These are phyloP conservation scores for Poecilia picta DNA, from an alignment of 2,797 vertebrate species.

Conservation along the genomic window DNA sequence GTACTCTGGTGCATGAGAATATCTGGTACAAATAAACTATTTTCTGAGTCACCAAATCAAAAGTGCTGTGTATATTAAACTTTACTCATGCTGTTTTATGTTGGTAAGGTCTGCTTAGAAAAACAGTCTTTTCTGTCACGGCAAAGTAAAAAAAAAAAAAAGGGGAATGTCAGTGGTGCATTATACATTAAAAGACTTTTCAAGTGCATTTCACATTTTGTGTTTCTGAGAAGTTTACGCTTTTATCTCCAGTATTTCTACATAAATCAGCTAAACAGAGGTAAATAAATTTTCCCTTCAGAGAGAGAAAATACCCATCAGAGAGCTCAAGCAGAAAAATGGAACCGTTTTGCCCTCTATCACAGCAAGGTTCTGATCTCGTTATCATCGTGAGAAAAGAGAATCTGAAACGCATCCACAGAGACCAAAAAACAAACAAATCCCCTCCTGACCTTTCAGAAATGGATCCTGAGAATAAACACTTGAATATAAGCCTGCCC, in stretches of 20 bases:
- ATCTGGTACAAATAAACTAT: neutral
- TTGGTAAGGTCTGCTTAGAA: constrained; percentile 17
- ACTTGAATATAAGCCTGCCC: constrained; percentile 69
- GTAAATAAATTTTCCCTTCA: constrained; percentile 40
- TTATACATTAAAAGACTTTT: constrained; percentile 60
- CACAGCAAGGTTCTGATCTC: constrained; percentile 51
- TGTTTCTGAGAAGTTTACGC: constrained; percentile 47
- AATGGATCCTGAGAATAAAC: constrained; percentile 65
- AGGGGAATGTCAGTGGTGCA: constrained; percentile 41
- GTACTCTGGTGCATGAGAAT: neutral
- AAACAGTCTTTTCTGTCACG: constrained; percentile 34
- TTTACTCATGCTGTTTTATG: constrained; percentile 16
- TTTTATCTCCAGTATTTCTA: constrained; percentile 59
- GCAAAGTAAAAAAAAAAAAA: constrained; percentile 30
- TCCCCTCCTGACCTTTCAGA: constrained; percentile 70
- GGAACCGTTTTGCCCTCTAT: constrained; percentile 60
- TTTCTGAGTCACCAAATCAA: constrained; percentile 7
- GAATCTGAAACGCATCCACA: constrained; percentile 54
- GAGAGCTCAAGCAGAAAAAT: constrained; percentile 44
- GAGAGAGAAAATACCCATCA: constrained; percentile 36
- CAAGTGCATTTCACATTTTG: constrained; percentile 54
- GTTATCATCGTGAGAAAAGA: constrained; percentile 54
- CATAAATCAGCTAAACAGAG: constrained; percentile 55
- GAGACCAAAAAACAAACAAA: constrained; percentile 53
- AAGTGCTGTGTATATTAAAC: constrained; percentile 17